Evolutionary conservation across 2,797 vertebrate genomes (phyloP), one percentile per base, ranked within the genome.

Genomic region (Ctenosaura bakeri): DNA sequence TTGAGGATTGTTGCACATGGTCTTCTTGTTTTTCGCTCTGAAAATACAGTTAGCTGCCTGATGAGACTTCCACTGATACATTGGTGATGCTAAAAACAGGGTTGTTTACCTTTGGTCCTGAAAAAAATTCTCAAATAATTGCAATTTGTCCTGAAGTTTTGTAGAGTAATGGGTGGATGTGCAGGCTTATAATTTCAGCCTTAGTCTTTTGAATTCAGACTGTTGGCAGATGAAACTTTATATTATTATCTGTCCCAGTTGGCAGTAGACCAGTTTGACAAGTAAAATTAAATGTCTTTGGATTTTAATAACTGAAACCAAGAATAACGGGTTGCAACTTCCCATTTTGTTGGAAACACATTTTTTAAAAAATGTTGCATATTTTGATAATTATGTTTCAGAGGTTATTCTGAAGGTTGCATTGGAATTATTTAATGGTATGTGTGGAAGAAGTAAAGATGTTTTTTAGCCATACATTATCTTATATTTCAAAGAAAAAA

Each of bases 1-100:
- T 94, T 93, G 50, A 92, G 35, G 13, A 93, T 54, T 88, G 89
- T 86, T 90, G 35, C 93, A 94, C 74, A 88, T 35, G 95, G 93
- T 93, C 56, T 92, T 94, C 8, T 91, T 92, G 92, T 89, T n/a
- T 91, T 42, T 88, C 90, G 84, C 81, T 73, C 10, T 42, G 62
- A 18, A 50, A 66, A 12, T 13, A 29, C 10, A 32, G 22, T 38
- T 38, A 69, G 32, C 66, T 90, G 9, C 46, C 50, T 66, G 46
- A 66, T 69, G 35, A 46, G 13, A 38, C 22, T 46, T 87, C 16
- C 18, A 46, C 29, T 83, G n/a, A 35, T 42, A 32, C 62, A 59
- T 62, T 9, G 4, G 22, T 13, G 14, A 16, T 32, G 64, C 29
- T 46, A 29, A 50, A 64, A 81, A 32, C 14, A 69, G 22, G 54